Evolutionary conservation across 2,113 vertebrate genomes (phyloP).

Genomic region (Paralichthys olivaceus): DNA sequence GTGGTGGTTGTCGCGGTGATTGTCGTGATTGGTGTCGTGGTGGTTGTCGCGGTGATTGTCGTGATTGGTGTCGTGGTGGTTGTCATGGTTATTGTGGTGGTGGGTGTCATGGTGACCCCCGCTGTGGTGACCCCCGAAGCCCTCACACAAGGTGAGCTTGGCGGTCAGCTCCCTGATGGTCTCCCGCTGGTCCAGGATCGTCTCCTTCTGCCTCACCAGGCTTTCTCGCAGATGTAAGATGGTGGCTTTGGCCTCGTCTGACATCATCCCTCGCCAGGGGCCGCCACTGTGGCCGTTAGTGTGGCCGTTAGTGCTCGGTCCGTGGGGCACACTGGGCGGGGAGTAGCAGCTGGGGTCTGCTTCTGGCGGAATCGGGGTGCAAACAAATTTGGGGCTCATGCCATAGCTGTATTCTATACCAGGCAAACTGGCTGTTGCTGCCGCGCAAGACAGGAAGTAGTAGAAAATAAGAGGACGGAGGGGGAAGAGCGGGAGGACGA

Average conservation of each 20-base stretch:
- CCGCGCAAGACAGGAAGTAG: conserved; percentile 67
- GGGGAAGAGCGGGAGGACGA: conserved; percentile 21
- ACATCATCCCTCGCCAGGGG: conserved; percentile 67
- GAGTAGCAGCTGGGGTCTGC: conserved; percentile 83
- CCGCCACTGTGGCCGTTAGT: conserved; percentile 53
- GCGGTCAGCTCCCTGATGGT: conserved; percentile 86
- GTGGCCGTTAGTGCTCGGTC: conserved; percentile 49
- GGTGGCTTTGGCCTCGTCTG: conserved; percentile 86
- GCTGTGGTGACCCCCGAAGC: conserved; percentile 75
- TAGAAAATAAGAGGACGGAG: conserved; percentile 63
- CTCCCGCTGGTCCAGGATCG: conserved; percentile 86
- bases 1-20: conserved; percentile 62
- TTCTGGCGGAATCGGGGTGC: conserved; percentile 84
- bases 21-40: conserved; percentile 36
- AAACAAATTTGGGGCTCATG: conserved; percentile 84
- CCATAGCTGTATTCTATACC: conserved; percentile 77
- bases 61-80: conserved; percentile 39
- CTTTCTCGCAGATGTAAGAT: conserved; percentile 86
- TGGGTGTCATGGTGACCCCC: conserved; percentile 64
- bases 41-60: conserved; percentile 59
- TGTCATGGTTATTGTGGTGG: conserved; percentile 40
- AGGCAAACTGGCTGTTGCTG: conserved; percentile 56
- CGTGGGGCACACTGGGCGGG: conserved; percentile 67
- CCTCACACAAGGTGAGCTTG: conserved; percentile 86
- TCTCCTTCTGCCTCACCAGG: conserved; percentile 87